Evolutionary conservation across 2,113 vertebrate genomes (phyloP).

Genomic region (Macheiramphus alcinus): DNA sequence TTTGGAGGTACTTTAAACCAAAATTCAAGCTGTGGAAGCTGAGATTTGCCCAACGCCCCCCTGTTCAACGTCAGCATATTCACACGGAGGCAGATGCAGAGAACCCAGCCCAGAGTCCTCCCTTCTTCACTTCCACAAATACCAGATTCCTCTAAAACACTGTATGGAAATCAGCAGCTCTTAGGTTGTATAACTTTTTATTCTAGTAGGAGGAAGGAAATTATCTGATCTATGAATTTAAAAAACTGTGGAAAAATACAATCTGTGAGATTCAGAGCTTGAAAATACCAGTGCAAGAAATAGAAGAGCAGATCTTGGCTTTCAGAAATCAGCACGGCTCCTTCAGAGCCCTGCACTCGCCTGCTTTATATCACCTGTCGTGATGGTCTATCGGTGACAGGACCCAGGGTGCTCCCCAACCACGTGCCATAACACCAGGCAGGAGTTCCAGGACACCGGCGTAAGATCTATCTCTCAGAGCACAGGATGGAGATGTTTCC

Average conservation of each 20-base stretch:
- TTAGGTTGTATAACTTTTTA: neutral
- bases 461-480: neutral
- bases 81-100: neutral
- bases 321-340: neutral
- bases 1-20: neutral
- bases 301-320: neutral
- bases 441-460: fast-evolving
- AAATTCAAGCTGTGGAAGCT: neutral
- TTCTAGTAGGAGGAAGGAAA: slow-evolving; percentile 14
- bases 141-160: neutral
- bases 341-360: neutral
- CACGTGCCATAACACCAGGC: fast-evolving
- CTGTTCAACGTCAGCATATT: neutral
- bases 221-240: slow-evolving; percentile 16
- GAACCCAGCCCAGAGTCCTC: neutral
- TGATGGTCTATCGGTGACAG: neutral
- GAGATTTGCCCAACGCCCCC: neutral
- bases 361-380: neutral
- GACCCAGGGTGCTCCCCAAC: neutral
- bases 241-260: slow-evolving; percentile 20
- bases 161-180: neutral
- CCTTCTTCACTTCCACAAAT: neutral
- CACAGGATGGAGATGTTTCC: neutral
- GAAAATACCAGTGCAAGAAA: neutral
- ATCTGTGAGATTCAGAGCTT: neutral